Base-by-base conservation (phyloP, 1,140 invertebrate genomes). In the Drosophila dunni region DNA sequence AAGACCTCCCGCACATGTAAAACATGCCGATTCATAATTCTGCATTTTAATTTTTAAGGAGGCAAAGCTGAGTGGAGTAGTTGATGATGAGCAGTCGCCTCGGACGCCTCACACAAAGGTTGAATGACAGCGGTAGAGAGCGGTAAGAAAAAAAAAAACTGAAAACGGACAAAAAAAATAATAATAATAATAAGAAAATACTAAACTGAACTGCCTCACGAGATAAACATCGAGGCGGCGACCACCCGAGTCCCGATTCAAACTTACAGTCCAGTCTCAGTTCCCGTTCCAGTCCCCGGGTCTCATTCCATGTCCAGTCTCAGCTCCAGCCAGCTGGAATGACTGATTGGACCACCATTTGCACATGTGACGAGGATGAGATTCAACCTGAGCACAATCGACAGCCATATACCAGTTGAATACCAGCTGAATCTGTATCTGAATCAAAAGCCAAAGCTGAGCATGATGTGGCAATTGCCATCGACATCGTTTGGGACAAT, bases 1-100 rank as follows among this genome's bases (percentile, higher is more conserved):
- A 88, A 89, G 89, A 91, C 83, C 89, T 91, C 89, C 89, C 89
- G 83, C 89, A 85, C 83, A 91, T 91, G 89, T 89, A 88, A 91
- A 91, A 91, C 83, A 88, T 91, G 89, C 89, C 89, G 89, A 91
- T 91, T 91, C 89, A 91, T 91, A 91, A 91, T 91, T 91, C 84
- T 72, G 83, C 81, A 81, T 75, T 89, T 88, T 68, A 62, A 75
- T 63, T 74, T 68, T 79, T 70, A 71, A 80, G 68, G 65, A 88
- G 83, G 72, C 68, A 72, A 51, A 62, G 56, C 42, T 50, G 78
- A 67, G 62, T 75, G 66, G 66, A 75, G 66, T 53, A 61, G 57
- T 56, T 15, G 68, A 58, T 57, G 53, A 60, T 62, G 73, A 65
- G 72, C 60, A 42, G 65, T 38, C 53, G 48, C 58, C 44, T 13